These are phyloP conservation scores for Porites cylindrica DNA, from an alignment of 92 coral and sea anemone species.

Conservation along the genomic window DNA sequence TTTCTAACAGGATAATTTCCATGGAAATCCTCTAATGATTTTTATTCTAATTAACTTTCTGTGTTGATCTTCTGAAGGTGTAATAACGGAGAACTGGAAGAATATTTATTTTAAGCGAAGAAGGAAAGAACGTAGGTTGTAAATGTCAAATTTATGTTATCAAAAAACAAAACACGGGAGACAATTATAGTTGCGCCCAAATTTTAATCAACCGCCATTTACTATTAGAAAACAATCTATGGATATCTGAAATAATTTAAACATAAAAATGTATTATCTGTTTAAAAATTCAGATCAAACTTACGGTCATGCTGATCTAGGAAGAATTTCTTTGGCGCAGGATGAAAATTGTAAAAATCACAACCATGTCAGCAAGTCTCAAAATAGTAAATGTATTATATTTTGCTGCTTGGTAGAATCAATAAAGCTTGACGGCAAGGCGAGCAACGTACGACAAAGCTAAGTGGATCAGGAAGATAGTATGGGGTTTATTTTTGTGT, in stretches of 20 bases:
- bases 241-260: slow-evolving; percentile 4
- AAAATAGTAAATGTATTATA: background rate
- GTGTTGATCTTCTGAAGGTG: slow-evolving; percentile 22
- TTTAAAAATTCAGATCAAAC: background rate
- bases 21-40: slow-evolving; percentile 22
- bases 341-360: background rate
- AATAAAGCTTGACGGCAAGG: background rate
- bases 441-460: background rate
- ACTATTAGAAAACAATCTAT: background rate
- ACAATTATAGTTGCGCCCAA: background rate
- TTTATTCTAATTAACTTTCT: slow-evolving; percentile 25
- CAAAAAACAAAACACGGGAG: background rate
- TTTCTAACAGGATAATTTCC: slow-evolving; percentile 4
- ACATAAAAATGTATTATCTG: background rate
- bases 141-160: slow-evolving; percentile 16
- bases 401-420: background rate
- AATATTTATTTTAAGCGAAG: background rate
- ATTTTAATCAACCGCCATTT: background rate
- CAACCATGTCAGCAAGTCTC: background rate
- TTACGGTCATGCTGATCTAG: background rate
- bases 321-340: background rate
- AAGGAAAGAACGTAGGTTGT: slow-evolving; percentile 19
- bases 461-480: background rate
- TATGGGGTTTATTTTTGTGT: too few species aligned
- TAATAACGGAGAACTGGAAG: slow-evolving; percentile 19